These are phyloP conservation scores for Drosophila eugracilis DNA, from an alignment of 1,140 invertebrate genomes.

Conservation along the genomic window DNA sequence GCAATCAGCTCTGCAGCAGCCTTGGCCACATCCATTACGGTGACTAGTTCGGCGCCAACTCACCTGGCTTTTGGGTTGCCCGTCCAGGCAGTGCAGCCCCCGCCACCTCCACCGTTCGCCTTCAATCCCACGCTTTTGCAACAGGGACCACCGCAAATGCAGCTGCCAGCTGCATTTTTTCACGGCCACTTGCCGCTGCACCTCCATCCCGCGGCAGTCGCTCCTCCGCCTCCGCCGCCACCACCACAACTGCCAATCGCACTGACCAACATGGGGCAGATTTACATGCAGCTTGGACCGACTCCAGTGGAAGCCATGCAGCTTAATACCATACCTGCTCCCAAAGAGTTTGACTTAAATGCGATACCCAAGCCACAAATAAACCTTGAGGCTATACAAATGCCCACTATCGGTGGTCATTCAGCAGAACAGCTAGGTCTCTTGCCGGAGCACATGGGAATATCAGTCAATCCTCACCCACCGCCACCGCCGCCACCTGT, in stretches of 20 bases:
- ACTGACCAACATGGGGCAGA: conserved; percentile 63
- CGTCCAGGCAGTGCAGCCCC: conserved; percentile 68
- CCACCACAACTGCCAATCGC: conserved; percentile 76
- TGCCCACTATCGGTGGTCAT: conserved; percentile 54
- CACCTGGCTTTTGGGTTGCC: conserved; percentile 69
- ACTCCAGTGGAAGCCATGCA: conserved; percentile 67
- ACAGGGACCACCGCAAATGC: conserved; percentile 66
- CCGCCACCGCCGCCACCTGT: conserved; percentile 63
- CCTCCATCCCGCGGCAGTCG: conserved; percentile 68
- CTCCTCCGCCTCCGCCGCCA: conserved; percentile 76
- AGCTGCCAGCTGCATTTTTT: conserved; percentile 63
- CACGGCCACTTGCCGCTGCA: conserved; percentile 66
- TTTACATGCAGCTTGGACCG: conserved; percentile 78
- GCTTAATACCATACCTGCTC: conserved; percentile 77
- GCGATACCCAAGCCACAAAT: conserved; percentile 82
- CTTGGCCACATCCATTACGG: conserved; percentile 46
- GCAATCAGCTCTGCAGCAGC: conserved; percentile 47
- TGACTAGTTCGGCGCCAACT: conserved; percentile 73
- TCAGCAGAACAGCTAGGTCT: conserved; percentile 46
- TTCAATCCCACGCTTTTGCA: conserved; percentile 82
- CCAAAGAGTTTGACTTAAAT: conserved; percentile 81
- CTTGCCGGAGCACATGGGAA: conserved; percentile 43
- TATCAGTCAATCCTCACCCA: conserved; percentile 48
- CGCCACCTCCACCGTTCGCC: conserved; percentile 83
- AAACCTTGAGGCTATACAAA: conserved; percentile 79